Evolutionary conservation across 2,888 invertebrate genomes (phyloP).

Genomic region (Torymus aiolomorphi): DNA sequence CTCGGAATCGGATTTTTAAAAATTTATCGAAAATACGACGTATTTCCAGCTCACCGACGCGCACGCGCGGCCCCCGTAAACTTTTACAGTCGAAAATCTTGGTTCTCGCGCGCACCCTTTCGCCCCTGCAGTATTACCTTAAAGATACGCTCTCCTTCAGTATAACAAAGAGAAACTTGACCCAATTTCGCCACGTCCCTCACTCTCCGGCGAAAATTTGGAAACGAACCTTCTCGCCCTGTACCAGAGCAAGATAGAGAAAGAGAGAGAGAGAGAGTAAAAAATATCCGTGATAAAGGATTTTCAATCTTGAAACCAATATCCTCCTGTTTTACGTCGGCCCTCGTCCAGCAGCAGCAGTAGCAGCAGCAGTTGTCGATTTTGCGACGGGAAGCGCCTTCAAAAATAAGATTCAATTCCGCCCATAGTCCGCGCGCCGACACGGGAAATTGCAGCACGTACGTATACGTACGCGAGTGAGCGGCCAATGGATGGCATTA

Average conservation of each 20-base stretch:
- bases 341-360: constrained; percentile 42
- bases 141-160: not conserved
- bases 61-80: too few species aligned
- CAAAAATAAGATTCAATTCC: constrained; percentile 57
- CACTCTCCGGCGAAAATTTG: constrained; percentile 19
- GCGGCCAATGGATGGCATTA: constrained; percentile 43
- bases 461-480: constrained; percentile 34
- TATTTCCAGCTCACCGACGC: not conserved
- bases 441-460: constrained; percentile 55
- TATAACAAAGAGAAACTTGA: constrained; percentile 13
- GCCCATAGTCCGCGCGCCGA: constrained; percentile 25
- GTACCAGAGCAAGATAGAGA: too few species aligned
- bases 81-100: too few species aligned
- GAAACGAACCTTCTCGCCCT: constrained; percentile 27
- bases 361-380: constrained; percentile 49
- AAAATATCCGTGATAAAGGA: constrained; percentile 53
- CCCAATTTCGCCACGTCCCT: constrained; percentile 25
- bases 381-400: constrained; percentile 49
- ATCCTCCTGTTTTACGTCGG: constrained; percentile 56
- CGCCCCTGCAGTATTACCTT: constrained; percentile 1
- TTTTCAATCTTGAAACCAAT: constrained; percentile 57
- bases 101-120: too few species aligned
- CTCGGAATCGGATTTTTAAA: too few species aligned
- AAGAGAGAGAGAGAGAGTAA: not conserved
- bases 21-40: not conserved